These are phyloP conservation scores for Ranitomeya variabilis DNA, from an alignment of 2,113 vertebrate genomes.

Conservation along the genomic window DNA sequence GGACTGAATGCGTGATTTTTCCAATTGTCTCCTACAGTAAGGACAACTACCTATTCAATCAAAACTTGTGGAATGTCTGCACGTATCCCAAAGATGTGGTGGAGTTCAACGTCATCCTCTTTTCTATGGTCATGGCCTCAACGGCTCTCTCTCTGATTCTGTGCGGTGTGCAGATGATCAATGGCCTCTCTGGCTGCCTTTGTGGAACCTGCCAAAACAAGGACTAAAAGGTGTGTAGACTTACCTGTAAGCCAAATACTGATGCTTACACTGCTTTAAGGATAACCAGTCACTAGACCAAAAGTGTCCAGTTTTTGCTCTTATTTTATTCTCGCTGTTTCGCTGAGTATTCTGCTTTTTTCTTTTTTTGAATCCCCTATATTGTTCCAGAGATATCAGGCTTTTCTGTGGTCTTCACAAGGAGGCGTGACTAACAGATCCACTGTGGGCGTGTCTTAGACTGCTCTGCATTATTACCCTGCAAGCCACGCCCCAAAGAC, in stretches of 20 bases:
- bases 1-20: neutral
- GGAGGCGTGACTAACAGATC: no score
- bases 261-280: neutral
- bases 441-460: no score
- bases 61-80: neutral
- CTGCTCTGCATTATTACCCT: no score
- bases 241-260: neutral
- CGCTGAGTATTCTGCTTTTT: no score
- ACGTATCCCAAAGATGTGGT: neutral
- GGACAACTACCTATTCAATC: constrained; percentile 9
- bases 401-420: no score
- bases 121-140: constrained; percentile 2
- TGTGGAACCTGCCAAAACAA: constrained; percentile 33
- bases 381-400: no score
- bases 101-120: constrained; percentile 26
- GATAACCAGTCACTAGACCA: no score
- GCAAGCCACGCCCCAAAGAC: no score
- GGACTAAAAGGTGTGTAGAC: neutral
- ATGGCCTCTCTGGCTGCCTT: constrained; percentile 40
- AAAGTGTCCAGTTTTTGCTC: no score
- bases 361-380: no score
- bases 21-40: neutral
- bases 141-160: constrained; percentile 11
- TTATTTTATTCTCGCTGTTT: no score
- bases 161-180: constrained; percentile 13